A percentile compares a stretch with the other conserved stretches of the same genome.
Conservation (phyloP, 2,113 vertebrate species). For the Zingel zingel region DNA sequence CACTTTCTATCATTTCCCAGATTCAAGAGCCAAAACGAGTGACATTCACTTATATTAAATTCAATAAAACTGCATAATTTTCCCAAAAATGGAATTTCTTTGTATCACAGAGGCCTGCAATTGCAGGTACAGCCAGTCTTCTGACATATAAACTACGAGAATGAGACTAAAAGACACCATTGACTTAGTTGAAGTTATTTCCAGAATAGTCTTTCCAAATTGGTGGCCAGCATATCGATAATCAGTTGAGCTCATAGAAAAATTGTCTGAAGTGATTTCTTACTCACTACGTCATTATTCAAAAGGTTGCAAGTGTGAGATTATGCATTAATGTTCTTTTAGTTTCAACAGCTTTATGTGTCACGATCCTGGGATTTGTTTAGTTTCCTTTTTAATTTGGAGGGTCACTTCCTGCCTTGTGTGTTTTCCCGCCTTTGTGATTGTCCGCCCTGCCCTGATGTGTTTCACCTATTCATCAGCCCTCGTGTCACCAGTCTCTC, state of each 20-base stretch:
- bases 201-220: conserved; percentile 19
- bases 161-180: neutral
- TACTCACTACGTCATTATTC: neutral
- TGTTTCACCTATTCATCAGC: too few relatives aligned
- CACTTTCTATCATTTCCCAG: conserved; percentile 37
- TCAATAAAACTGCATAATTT: conserved; percentile 44
- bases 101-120: conserved; percentile 1
- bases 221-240: conserved; percentile 24
- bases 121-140: conserved; percentile 15
- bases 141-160: conserved; percentile 13
- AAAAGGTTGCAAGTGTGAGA: neutral
- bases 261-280: conserved; percentile 20
- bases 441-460: too few relatives aligned
- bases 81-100: conserved; percentile 21
- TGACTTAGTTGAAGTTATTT: conserved; percentile 5
- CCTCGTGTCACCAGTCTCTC: too few relatives aligned
- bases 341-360: neutral
- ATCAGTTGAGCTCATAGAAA: conserved; percentile 36
- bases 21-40: conserved; percentile 23
- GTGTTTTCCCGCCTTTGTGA: too few relatives aligned
- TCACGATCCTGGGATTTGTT: too few relatives aligned
- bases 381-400: too few relatives aligned
- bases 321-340: neutral
- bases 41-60: conserved; percentile 39
- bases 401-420: too few relatives aligned